Evolutionary conservation across 2,888 invertebrate species (phyloP).

Genomic region (Eupithecia pulchellata): DNA sequence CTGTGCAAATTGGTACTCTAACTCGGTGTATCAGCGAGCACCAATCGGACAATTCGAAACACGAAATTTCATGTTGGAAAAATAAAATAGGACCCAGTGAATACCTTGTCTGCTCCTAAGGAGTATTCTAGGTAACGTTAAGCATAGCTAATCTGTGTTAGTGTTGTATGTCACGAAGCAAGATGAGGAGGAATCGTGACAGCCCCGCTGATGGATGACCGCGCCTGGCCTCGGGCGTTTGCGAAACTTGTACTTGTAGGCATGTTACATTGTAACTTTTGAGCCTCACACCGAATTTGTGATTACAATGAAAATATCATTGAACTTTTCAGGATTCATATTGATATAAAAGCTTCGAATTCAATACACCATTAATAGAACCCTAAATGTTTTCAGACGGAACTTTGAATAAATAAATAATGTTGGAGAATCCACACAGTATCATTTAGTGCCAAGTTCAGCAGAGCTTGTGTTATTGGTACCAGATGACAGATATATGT

Average conservation of each 20-base stretch:
- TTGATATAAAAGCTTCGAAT: not conserved
- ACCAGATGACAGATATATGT: too few species aligned
- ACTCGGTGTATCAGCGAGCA: too few species aligned
- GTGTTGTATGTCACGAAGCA: slow-evolving; percentile 43
- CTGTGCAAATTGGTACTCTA: too few species aligned
- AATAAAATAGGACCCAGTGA: too few species aligned
- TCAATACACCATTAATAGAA: not conserved
- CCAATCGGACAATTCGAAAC: too few species aligned
- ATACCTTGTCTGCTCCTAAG: too few species aligned
- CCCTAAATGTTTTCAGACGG: not conserved
- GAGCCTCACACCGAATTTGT: slow-evolving; percentile 72
- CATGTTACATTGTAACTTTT: slow-evolving; percentile 51
- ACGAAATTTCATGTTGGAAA: too few species aligned
- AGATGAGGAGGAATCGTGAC: slow-evolving; percentile 74
- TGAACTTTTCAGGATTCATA: slow-evolving; percentile 57
- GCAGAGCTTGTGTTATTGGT: too few species aligned
- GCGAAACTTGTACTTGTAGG: slow-evolving; percentile 68
- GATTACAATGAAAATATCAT: slow-evolving; percentile 74
- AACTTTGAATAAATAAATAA: too few species aligned
- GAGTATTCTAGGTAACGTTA: not conserved
- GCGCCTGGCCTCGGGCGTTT: slow-evolving; percentile 68
- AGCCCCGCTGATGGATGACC: slow-evolving; percentile 64
- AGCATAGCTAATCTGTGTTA: not conserved
- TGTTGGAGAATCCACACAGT: too few species aligned
- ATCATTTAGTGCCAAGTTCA: too few species aligned